Conservation (phyloP, 2,797 vertebrate genomes). For the Lagorchestes hirsutus region DNA sequence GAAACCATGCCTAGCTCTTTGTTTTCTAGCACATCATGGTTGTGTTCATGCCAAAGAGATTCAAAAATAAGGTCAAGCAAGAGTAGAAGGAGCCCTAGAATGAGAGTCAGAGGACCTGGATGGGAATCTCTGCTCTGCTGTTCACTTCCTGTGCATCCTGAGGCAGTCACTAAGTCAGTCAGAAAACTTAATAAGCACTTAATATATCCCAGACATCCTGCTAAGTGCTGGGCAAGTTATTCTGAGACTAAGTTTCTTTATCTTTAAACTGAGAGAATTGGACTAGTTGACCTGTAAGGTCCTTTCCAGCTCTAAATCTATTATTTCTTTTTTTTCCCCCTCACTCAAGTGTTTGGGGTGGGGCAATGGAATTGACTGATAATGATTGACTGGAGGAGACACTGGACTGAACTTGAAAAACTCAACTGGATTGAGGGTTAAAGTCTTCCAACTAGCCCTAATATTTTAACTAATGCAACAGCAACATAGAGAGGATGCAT, state of each 20-base stretch:
- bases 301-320: neutral
- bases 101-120: neutral
- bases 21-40: neutral
- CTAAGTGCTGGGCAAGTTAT: neutral
- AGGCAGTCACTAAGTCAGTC: neutral
- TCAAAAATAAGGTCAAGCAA: neutral
- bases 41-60: neutral
- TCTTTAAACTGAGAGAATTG: neutral
- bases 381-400: neutral
- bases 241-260: neutral
- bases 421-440: neutral
- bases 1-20: neutral
- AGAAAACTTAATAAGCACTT: neutral
- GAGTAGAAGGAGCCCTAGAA: neutral
- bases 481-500: neutral
- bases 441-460: neutral
- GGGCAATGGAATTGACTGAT: neutral
- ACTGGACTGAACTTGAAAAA: slow-evolving; percentile 6
- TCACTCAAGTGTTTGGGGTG: neutral
- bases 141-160: neutral
- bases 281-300: neutral
- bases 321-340: slow-evolving; percentile 10
- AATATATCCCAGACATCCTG: neutral
- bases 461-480: neutral
- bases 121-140: neutral